Conservation (phyloP, 2,888 invertebrate species). For the Heliconius charithonia region DNA sequence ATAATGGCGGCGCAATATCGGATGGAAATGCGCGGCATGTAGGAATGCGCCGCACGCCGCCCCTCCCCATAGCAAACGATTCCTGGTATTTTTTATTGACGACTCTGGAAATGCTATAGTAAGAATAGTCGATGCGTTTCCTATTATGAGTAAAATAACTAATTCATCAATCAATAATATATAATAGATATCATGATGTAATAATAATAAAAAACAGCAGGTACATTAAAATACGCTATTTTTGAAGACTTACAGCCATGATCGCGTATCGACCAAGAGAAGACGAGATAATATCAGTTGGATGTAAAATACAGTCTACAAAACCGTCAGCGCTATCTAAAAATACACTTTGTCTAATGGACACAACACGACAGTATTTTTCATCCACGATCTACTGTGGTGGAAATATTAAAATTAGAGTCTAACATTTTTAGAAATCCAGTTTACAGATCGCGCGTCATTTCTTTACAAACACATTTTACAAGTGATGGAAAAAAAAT, state of each 20-base stretch:
- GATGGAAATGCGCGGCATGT: constrained; percentile 84
- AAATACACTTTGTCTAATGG: constrained; percentile 76
- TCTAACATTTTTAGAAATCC: constrained; percentile 70
- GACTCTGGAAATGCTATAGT: constrained; percentile 76
- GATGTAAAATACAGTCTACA: constrained; percentile 59
- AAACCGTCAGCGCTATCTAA: constrained; percentile 63
- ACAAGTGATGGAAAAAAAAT: constrained; percentile 29
- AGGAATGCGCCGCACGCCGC: constrained; percentile 81
- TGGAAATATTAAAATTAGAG: constrained; percentile 75
- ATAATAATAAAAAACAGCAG: no score
- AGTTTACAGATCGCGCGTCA: constrained; percentile 54
- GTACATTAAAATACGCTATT: neutral
- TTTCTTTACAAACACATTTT: constrained; percentile 40
- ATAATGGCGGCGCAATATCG: constrained; percentile 84
- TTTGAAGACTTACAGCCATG: neutral
- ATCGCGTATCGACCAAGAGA: constrained; percentile 35
- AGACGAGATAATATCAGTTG: constrained; percentile 53
- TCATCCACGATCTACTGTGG: constrained; percentile 65
- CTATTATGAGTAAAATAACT: constrained; percentile 46
- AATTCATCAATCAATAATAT: constrained; percentile 35
- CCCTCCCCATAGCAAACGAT: constrained; percentile 80
- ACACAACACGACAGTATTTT: constrained; percentile 73
- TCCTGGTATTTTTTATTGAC: constrained; percentile 84
- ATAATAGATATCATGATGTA: neutral
- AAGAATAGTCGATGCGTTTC: constrained; percentile 63